Conservation (phyloP, 2,113 vertebrate species). For the Probosciger aterrimus region DNA sequence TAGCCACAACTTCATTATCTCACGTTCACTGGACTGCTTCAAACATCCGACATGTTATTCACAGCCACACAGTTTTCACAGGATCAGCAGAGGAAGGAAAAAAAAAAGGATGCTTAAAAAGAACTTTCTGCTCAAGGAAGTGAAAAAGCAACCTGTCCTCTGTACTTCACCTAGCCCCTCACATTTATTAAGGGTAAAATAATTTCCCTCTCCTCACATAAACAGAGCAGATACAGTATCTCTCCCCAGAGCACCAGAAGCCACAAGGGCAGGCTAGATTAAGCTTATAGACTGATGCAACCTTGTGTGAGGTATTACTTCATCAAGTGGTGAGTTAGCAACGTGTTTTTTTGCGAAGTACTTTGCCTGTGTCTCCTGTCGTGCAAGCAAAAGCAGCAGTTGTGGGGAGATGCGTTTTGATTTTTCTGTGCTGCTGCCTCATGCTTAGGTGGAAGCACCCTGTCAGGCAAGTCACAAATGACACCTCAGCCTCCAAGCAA, state of each 20-base stretch:
- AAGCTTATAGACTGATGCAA: slow-evolving; percentile 56
- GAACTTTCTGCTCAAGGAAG: slow-evolving; percentile 56
- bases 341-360: background rate
- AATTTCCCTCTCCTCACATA: slow-evolving; percentile 35
- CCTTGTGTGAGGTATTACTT: slow-evolving; percentile 18
- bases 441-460: background rate
- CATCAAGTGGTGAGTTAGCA: slow-evolving; percentile 27
- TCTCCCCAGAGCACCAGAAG: slow-evolving; percentile 37
- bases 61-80: slow-evolving; percentile 56
- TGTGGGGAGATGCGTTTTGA: background rate
- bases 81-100: slow-evolving; percentile 53
- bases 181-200: slow-evolving; percentile 60
- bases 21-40: slow-evolving; percentile 44
- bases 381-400: background rate
- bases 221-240: slow-evolving; percentile 17
- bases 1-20: slow-evolving; percentile 66
- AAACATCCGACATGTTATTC: slow-evolving; percentile 51
- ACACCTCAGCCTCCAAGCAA: background rate
- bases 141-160: slow-evolving; percentile 58
- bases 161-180: slow-evolving; percentile 22
- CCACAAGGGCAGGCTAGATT: slow-evolving; percentile 42
- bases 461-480: background rate
- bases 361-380: background rate
- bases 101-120: slow-evolving; percentile 56
- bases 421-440: background rate